phyloP scores from a whole-genome alignment of 1,140 invertebrate species.

The Marisa cornuarietis region DNA sequence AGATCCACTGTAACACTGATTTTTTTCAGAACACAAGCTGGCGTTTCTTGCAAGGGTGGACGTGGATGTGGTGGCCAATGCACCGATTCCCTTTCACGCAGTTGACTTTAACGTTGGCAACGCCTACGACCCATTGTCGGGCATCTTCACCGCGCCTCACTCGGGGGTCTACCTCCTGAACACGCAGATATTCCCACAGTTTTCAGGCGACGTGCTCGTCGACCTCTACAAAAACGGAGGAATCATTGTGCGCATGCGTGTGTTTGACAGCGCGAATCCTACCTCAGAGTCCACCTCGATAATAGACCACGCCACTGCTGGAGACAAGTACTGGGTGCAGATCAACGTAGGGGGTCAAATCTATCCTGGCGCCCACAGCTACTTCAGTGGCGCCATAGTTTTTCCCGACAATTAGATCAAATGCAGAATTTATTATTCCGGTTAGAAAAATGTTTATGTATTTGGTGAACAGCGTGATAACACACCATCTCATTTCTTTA shows the following conservation, averaged over 20 bases:
- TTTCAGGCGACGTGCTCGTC: neutral
- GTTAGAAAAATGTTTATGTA: no score
- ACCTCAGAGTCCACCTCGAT: constrained; percentile 1
- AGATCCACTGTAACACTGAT: no score
- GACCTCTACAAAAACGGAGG: constrained; percentile 2
- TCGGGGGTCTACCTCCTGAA: neutral
- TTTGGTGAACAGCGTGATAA: no score
- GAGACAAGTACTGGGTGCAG: constrained; percentile 3
- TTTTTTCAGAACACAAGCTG: neutral
- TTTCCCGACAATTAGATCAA: neutral
- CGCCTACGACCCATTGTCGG: neutral
- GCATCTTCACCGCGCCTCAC: constrained; percentile 1
- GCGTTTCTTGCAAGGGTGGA: neutral
- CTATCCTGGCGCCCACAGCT: neutral
- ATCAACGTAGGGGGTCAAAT: neutral
- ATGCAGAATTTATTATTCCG: no score
- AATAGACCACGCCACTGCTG: neutral
- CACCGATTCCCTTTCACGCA: neutral
- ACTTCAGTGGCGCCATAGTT: neutral
- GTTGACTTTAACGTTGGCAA: constrained; percentile 11
- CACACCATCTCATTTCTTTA: no score
- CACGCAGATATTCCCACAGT: neutral
- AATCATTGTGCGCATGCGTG: neutral
- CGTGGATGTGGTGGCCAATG: neutral
- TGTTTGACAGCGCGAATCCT: neutral